phyloP scores from a whole-genome alignment of 2,888 invertebrate species.

The Portevinia maculata region DNA sequence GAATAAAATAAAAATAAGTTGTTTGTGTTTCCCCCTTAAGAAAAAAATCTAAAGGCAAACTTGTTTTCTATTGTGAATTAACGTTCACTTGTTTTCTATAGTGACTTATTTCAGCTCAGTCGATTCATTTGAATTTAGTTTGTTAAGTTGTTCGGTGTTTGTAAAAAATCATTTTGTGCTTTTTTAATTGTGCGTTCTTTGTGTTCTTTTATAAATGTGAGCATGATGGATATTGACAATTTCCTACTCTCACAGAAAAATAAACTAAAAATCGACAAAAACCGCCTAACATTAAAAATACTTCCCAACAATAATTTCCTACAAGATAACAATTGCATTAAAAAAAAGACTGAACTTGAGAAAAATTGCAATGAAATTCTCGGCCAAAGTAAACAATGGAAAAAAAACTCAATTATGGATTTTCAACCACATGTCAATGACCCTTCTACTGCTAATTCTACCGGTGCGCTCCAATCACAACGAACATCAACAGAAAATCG shows the following conservation, averaged over 20 bases:
- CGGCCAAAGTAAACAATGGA: slow-evolving; percentile 15
- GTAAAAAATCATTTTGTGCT: background rate
- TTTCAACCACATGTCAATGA: slow-evolving; percentile 55
- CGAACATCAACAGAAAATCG: slow-evolving; percentile 14
- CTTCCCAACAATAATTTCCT: slow-evolving; percentile 5
- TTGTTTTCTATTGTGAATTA: slow-evolving; percentile 37
- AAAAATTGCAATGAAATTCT: slow-evolving; percentile 47
- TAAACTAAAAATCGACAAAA: slow-evolving; percentile 45
- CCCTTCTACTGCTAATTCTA: slow-evolving; percentile 16
- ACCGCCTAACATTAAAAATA: slow-evolving; percentile 10
- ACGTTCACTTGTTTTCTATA: slow-evolving; percentile 17
- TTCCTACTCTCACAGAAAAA: slow-evolving; percentile 37
- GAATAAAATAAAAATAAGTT: slow-evolving; percentile 20
- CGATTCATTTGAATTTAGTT: slow-evolving; percentile 33
- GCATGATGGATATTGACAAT: slow-evolving; percentile 52
- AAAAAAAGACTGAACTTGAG: background rate
- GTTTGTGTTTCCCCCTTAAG: slow-evolving; percentile 18
- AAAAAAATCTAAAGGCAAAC: background rate
- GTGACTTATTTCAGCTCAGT: slow-evolving; percentile 29
- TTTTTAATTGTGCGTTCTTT: too few species aligned
- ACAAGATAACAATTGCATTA: background rate
- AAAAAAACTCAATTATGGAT: slow-evolving; percentile 52
- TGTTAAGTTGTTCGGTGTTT: too few species aligned
- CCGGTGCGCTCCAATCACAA: slow-evolving; percentile 27
- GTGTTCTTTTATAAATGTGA: too few species aligned